Percentiles rank a stretch among this genome's conserved stretches.
Conservation (phyloP, 2,113 vertebrate genomes). For the Lagenorhynchus albirostris region DNA sequence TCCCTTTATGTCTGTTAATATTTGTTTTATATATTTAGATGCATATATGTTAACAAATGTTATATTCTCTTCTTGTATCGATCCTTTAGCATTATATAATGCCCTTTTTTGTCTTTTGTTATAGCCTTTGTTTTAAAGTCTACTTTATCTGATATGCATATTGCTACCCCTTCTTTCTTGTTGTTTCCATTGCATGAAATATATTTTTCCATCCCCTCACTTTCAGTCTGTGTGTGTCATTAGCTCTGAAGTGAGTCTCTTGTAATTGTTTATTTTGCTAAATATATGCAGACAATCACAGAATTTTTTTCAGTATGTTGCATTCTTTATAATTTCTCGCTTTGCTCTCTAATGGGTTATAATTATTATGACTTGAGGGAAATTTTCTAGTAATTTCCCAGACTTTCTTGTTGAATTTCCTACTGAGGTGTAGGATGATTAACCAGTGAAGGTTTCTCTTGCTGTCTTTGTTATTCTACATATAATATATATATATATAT, state of each 20-base stretch:
- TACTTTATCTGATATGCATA: background rate
- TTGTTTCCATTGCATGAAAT: background rate
- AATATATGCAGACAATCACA: background rate
- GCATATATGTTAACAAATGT: background rate
- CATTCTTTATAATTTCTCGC: conserved; percentile 10
- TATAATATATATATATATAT: background rate
- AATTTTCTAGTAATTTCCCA: background rate
- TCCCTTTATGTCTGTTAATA: background rate
- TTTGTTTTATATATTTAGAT: background rate
- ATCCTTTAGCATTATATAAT: background rate
- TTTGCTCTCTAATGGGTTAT: background rate
- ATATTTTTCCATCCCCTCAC: background rate
- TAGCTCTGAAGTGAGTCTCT: background rate
- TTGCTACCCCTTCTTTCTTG: background rate
- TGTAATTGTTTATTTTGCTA: background rate
- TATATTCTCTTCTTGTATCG: background rate
- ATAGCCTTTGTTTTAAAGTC: background rate
- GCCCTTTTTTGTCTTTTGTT: background rate
- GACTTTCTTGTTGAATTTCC: background rate
- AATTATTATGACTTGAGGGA: background rate
- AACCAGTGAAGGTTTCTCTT: background rate
- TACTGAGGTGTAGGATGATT: background rate
- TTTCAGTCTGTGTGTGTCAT: background rate
- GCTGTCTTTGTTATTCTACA: background rate
- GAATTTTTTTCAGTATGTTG: background rate